Evolutionary conservation across 2,888 invertebrate species (phyloP).

Genomic region (Podotricha telesiphe): DNA sequence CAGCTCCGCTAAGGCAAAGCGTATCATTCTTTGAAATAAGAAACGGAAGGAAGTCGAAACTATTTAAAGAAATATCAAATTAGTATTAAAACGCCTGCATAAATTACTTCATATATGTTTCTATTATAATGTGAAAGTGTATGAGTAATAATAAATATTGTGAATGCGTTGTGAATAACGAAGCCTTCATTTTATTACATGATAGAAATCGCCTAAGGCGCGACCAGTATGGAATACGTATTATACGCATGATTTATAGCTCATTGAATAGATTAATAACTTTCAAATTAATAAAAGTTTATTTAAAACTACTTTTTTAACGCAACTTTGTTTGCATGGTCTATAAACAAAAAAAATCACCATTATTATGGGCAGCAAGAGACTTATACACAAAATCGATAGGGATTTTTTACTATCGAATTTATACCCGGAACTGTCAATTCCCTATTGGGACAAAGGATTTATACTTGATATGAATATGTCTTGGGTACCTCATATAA

Average conservation of each 20-base stretch:
- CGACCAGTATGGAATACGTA: slow-evolving; percentile 15
- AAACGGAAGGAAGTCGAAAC: not conserved
- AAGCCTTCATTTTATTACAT: slow-evolving; percentile 24
- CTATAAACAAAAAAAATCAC: too few species aligned
- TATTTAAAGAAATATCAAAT: not conserved
- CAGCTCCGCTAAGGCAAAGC: not conserved
- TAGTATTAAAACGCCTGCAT: not conserved
- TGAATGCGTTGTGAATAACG: slow-evolving; percentile 21
- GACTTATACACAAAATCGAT: too few species aligned
- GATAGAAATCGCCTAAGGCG: slow-evolving; percentile 24
- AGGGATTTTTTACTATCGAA: too few species aligned
- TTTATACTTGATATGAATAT: too few species aligned
- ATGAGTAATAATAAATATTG: slow-evolving; percentile 19
- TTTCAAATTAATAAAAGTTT: slow-evolving; percentile 3
- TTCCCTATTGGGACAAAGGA: too few species aligned
- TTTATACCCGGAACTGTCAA: too few species aligned
- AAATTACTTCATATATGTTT: not conserved
- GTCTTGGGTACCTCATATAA: too few species aligned
- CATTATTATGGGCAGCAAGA: too few species aligned
- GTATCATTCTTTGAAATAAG: not conserved
- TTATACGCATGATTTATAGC: not conserved
- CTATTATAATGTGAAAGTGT: slow-evolving; percentile 24
- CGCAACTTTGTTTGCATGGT: too few species aligned
- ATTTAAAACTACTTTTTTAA: not conserved
- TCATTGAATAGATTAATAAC: slow-evolving; percentile 24